A percentile compares a stretch with the other conserved stretches of the same genome.
Conservation (phyloP, 2,797 vertebrate species). For the Betta splendens region DNA sequence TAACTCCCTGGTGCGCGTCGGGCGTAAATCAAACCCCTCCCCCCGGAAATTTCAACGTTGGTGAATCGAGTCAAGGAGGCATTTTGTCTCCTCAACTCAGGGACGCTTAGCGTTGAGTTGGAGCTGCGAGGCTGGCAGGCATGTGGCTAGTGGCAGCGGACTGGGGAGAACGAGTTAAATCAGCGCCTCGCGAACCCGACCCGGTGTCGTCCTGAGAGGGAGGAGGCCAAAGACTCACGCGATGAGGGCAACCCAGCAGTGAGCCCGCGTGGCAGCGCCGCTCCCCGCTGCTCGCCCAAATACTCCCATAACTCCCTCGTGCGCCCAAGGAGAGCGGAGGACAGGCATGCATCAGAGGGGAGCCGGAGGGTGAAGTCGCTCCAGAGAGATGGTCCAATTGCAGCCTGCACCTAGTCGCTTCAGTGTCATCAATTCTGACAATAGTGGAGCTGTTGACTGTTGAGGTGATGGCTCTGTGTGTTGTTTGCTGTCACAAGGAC, state of each 20-base stretch:
- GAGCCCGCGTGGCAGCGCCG: constrained; percentile 72
- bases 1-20: constrained; percentile 53
- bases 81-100: constrained; percentile 73
- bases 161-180: constrained; percentile 83
- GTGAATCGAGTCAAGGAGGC: constrained; percentile 71
- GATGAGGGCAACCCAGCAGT: constrained; percentile 76
- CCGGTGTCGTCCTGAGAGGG: constrained; percentile 70
- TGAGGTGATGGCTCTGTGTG: constrained; percentile 60
- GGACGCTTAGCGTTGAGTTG: constrained; percentile 68
- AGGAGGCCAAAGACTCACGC: constrained; percentile 75
- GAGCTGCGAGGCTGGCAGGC: constrained; percentile 71
- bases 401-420: constrained; percentile 56
- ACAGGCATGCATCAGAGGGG: constrained; percentile 72
- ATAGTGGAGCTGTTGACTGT: constrained; percentile 55
- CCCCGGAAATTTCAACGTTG: constrained; percentile 47
- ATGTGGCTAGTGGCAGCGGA: constrained; percentile 76
- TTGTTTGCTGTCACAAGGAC: constrained; percentile 61
- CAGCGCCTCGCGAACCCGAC: constrained; percentile 72
- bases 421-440: constrained; percentile 69
- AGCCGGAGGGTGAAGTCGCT: constrained; percentile 62
- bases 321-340: constrained; percentile 74
- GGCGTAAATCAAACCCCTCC: constrained; percentile 50
- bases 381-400: constrained; percentile 65
- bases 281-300: constrained; percentile 74
- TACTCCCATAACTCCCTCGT: constrained; percentile 77